Evolutionary conservation across 2,888 invertebrate species (phyloP).

Genomic region (Flexamia atlantica): DNA sequence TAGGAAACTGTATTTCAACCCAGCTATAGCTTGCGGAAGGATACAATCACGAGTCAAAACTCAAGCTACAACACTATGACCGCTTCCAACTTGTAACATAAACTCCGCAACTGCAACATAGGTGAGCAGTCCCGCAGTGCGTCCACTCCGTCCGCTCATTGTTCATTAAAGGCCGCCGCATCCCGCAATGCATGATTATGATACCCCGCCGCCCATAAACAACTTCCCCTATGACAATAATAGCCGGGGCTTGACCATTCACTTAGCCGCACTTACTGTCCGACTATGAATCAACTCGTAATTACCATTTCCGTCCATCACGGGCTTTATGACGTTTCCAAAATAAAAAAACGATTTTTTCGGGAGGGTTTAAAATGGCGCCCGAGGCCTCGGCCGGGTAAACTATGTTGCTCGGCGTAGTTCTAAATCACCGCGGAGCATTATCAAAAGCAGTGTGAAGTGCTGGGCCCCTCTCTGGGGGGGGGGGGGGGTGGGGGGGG

Average conservation of each 20-base stretch:
- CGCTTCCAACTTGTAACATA: too few species aligned
- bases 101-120: too few species aligned
- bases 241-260: slow-evolving; percentile 34
- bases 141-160: too few species aligned
- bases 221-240: slow-evolving; percentile 2
- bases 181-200: slow-evolving; percentile 11
- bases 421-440: slow-evolving; percentile 54
- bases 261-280: slow-evolving; percentile 21
- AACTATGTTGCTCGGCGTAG: slow-evolving; percentile 43
- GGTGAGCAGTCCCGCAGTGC: too few species aligned
- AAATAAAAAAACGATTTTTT: slow-evolving; percentile 46
- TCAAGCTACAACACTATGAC: too few species aligned
- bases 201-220: slow-evolving; percentile 26
- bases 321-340: slow-evolving; percentile 46
- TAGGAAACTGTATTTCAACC: too few species aligned
- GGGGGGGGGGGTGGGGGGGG: slow-evolving; percentile 18
- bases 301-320: not conserved
- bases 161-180: not conserved
- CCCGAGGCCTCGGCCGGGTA: slow-evolving; percentile 20
- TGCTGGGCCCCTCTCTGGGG: slow-evolving; percentile 11
- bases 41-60: too few species aligned
- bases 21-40: too few species aligned
- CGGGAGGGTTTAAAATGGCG: slow-evolving; percentile 51
- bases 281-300: slow-evolving; percentile 13
- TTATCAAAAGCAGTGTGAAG: slow-evolving; percentile 58